Percentiles rank a stretch among this genome's conserved stretches.
These are phyloP conservation scores for Danio rerio DNA, from an alignment of 2,113 vertebrate genomes.

Conservation along the genomic window DNA sequence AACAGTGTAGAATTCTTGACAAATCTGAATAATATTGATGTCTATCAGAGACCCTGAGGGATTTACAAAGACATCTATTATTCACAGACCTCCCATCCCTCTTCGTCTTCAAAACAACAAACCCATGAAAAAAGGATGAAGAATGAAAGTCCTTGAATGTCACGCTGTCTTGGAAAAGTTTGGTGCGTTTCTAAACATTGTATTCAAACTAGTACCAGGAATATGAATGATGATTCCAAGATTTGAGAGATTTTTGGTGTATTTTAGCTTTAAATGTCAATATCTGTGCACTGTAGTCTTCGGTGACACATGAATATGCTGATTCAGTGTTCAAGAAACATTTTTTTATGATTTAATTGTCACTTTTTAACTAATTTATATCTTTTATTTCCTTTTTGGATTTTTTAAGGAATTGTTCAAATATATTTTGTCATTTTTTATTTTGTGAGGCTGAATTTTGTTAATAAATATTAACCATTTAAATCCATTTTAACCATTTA, in stretches of 20 bases:
- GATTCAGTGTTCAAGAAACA: too few relatives aligned
- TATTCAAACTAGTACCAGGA: slow-evolving; percentile 54
- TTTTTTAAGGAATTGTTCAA: too few relatives aligned
- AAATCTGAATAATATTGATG: slow-evolving; percentile 71
- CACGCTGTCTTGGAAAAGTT: slow-evolving; percentile 47
- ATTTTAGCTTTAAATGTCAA: slow-evolving; percentile 13
- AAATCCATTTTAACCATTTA: too few relatives aligned
- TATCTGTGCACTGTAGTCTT: not conserved
- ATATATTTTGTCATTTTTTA: too few relatives aligned
- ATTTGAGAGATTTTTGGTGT: slow-evolving; percentile 40
- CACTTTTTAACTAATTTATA: too few relatives aligned
- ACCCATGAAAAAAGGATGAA: slow-evolving; percentile 55
- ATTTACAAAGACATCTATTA: slow-evolving; percentile 74
- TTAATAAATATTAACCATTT: too few relatives aligned
- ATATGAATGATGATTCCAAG: slow-evolving; percentile 56
- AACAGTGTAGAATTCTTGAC: slow-evolving; percentile 62
- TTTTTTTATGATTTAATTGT: too few relatives aligned
- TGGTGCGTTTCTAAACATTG: slow-evolving; percentile 57
- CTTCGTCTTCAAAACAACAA: slow-evolving; percentile 64
- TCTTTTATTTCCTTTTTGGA: too few relatives aligned
- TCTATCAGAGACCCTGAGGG: slow-evolving; percentile 68
- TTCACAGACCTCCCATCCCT: slow-evolving; percentile 65
- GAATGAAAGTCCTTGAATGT: slow-evolving; percentile 9
- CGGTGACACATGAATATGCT: too few relatives aligned
- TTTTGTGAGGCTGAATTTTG: too few relatives aligned